A percentile compares a stretch with the other conserved stretches of the same genome.
Evolutionary conservation across 2,888 invertebrate species (phyloP).

Genomic region (Plagodis pulveraria): DNA sequence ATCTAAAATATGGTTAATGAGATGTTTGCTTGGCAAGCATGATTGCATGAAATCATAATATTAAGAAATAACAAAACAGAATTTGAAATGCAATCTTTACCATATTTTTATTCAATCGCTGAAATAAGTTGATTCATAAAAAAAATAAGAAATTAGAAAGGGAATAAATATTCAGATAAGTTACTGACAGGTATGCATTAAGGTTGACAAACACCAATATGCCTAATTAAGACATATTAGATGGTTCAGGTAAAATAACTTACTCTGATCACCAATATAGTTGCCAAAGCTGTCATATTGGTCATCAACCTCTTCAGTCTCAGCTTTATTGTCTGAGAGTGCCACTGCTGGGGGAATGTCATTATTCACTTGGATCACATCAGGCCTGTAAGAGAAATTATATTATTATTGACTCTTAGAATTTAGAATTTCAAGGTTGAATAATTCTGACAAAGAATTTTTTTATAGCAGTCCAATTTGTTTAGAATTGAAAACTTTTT

Average conservation of each 20-base stretch:
- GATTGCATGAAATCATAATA: too few species aligned
- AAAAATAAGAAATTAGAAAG: too few species aligned
- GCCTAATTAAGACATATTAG: too few species aligned
- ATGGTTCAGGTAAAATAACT: slow-evolving; percentile 13
- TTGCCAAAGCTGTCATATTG: slow-evolving; percentile 73
- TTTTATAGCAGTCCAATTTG: not conserved
- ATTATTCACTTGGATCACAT: slow-evolving; percentile 40
- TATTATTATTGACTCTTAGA: not conserved
- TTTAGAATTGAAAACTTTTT: not conserved
- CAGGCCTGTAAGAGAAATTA: slow-evolving; percentile 26
- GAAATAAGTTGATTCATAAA: too few species aligned
- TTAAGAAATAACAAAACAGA: too few species aligned
- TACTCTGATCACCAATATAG: slow-evolving; percentile 67
- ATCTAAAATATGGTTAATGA: too few species aligned
- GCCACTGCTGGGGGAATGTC: slow-evolving; percentile 56
- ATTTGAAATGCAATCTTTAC: too few species aligned
- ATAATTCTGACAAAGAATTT: not conserved
- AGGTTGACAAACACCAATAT: too few species aligned
- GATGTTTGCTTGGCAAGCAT: too few species aligned
- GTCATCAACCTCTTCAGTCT: slow-evolving; percentile 57
- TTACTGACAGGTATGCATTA: too few species aligned
- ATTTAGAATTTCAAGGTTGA: not conserved
- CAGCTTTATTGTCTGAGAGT: slow-evolving; percentile 43
- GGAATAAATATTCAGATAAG: too few species aligned
- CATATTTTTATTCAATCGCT: too few species aligned